Conservation (phyloP, 2,888 invertebrate species). For the Cerastoderma edule region DNA sequence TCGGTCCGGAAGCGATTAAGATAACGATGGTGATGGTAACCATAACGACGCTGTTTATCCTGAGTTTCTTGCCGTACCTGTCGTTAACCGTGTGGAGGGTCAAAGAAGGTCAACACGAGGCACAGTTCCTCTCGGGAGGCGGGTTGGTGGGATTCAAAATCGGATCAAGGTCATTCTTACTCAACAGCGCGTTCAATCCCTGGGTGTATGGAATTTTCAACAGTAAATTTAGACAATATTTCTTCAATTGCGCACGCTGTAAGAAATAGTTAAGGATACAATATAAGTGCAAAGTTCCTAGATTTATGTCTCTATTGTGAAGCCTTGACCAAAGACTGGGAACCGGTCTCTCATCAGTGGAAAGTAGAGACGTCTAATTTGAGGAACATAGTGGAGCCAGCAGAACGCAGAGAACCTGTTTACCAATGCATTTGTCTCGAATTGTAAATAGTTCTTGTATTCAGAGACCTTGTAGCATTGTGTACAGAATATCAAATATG, state of each 20-base stretch:
- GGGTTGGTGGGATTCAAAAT: constrained; percentile 54
- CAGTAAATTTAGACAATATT: constrained; percentile 43
- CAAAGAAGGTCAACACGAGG: constrained; percentile 45
- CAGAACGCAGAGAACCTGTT: too few relatives aligned
- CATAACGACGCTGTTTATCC: constrained; percentile 52
- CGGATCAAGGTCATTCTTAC: constrained; percentile 48
- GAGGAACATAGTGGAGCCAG: too few relatives aligned
- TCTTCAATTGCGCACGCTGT: constrained; percentile 21
- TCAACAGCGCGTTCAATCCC: constrained; percentile 50
- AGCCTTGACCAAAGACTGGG: too few relatives aligned
- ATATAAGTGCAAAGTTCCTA: too few relatives aligned
- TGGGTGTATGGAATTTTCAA: constrained; percentile 57
- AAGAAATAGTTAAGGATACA: constrained; percentile 7
- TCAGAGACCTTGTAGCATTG: too few relatives aligned
- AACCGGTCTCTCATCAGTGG: too few relatives aligned
- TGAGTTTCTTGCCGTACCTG: constrained; percentile 60
- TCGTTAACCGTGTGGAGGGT: constrained; percentile 46
- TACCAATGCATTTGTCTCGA: too few relatives aligned
- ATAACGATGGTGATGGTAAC: constrained; percentile 52
- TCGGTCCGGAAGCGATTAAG: constrained; percentile 40
- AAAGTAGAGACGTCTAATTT: too few relatives aligned
- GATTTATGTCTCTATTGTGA: too few relatives aligned
- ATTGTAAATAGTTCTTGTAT: too few relatives aligned
- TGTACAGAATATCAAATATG: too few relatives aligned
- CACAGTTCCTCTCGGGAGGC: constrained; percentile 42